Evolutionary conservation across 2,888 invertebrate species (phyloP).

Genomic region (Tenthredo livida): DNA sequence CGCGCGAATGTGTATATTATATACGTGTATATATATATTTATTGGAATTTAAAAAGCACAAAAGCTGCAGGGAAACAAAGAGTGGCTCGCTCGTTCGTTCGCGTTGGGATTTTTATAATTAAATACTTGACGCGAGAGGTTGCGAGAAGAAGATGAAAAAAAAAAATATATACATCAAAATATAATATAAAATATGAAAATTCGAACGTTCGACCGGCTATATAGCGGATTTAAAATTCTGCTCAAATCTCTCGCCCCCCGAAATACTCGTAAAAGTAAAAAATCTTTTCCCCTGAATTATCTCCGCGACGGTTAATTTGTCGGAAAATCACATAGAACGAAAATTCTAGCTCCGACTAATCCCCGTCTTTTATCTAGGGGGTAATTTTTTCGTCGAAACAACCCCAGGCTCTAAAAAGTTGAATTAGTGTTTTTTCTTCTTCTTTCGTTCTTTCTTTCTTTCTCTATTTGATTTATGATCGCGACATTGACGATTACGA

Average conservation of each 20-base stretch:
- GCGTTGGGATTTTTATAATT: neutral
- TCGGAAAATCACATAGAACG: neutral
- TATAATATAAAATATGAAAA: neutral
- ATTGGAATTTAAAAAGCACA: slow-evolving; percentile 12
- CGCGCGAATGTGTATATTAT: neutral
- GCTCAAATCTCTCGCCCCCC: too few relatives aligned
- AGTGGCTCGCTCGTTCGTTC: neutral
- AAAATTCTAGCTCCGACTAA: neutral
- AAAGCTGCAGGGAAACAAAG: neutral
- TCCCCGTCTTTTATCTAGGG: neutral
- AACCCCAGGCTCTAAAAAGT: neutral
- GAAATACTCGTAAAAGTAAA: neutral
- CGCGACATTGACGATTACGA: neutral
- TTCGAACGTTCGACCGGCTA: too few relatives aligned
- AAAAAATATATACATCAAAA: neutral
- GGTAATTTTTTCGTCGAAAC: neutral
- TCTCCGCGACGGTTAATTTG: neutral
- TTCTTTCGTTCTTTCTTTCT: too few relatives aligned
- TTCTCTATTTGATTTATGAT: neutral
- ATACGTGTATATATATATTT: neutral
- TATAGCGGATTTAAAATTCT: too few relatives aligned
- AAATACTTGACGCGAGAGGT: neutral
- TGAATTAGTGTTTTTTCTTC: too few relatives aligned
- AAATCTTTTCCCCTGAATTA: neutral
- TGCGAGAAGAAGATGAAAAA: neutral